Percentiles rank a stretch among this genome's conserved stretches.
Conservation (phyloP, 2,888 invertebrate genomes). For the Melieria omissa region DNA sequence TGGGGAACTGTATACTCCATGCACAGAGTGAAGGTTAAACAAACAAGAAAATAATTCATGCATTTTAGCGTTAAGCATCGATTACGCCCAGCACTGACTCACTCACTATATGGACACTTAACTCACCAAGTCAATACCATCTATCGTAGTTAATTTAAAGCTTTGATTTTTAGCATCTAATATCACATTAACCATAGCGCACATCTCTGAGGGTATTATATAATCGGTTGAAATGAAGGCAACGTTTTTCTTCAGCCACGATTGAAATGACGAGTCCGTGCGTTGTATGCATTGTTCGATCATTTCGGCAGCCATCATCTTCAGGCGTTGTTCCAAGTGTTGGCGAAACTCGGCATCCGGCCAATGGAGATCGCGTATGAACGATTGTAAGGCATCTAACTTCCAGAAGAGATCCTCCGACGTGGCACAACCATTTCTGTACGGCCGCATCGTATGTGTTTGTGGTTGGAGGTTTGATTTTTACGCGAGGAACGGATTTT, state of each 20-base stretch:
- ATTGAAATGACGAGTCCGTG: constrained; percentile 89
- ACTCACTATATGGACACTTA: no score
- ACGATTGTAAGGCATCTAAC: constrained; percentile 96
- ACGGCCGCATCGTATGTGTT: background rate
- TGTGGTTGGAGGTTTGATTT: background rate
- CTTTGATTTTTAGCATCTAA: constrained; percentile 97
- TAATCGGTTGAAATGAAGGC: constrained; percentile 97
- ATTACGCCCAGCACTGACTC: no score
- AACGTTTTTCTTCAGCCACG: constrained; percentile 91
- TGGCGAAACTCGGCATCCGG: constrained; percentile 97
- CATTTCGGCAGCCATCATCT: constrained; percentile 99
- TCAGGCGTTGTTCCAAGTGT: constrained; percentile 95
- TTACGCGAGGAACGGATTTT: no score
- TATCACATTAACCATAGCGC: constrained; percentile 99
- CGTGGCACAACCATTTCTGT: constrained; percentile 94
- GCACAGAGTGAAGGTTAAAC: no score
- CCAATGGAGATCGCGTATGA: constrained; percentile 98
- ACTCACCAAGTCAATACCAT: constrained; percentile 94
- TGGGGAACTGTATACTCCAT: no score
- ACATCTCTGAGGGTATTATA: constrained; percentile 96
- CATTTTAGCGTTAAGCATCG: no score
- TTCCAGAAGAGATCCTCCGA: constrained; percentile 99
- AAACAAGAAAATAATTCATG: no score
- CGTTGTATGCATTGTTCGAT: constrained; percentile 97
- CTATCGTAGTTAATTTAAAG: constrained; percentile 93